phyloP scores from a whole-genome alignment of 2,797 vertebrate species.

The Betta splendens region DNA sequence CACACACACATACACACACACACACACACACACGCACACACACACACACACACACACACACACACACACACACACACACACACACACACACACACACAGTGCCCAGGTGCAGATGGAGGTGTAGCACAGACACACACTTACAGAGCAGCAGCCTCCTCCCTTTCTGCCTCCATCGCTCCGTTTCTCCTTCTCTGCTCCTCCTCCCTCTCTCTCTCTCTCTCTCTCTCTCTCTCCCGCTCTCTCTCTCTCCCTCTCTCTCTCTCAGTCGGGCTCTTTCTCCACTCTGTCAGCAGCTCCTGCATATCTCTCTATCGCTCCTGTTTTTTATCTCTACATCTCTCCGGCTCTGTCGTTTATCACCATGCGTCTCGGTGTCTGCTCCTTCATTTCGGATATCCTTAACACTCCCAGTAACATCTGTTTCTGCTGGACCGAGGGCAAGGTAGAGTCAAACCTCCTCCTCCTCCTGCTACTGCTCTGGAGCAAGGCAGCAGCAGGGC shows the following conservation, averaged over 20 bases:
- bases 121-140: slow-evolving; percentile 10
- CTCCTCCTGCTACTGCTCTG: slow-evolving; percentile 35
- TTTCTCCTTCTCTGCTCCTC: slow-evolving; percentile 4
- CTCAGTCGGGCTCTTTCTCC: slow-evolving; percentile 51
- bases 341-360: slow-evolving; percentile 45
- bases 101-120: slow-evolving; percentile 16
- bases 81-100: neutral
- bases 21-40: too few species aligned
- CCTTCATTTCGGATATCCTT: slow-evolving; percentile 82
- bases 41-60: too few species aligned
- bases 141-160: slow-evolving; percentile 48
- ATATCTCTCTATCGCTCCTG: slow-evolving; percentile 42
- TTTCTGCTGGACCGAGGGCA: slow-evolving; percentile 81
- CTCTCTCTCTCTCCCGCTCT: slow-evolving; percentile 4
- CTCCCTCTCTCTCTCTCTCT: slow-evolving; percentile 9
- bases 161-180: slow-evolving; percentile 14
- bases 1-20: too few species aligned
- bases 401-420: slow-evolving; percentile 80
- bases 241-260: slow-evolving; percentile 13
- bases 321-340: slow-evolving; percentile 38
- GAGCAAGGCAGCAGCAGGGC: slow-evolving; percentile 46
- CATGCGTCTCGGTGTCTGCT: slow-evolving; percentile 81
- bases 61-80: too few species aligned
- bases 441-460: slow-evolving; percentile 55
- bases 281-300: slow-evolving; percentile 61